phyloP scores from a whole-genome alignment of 2,888 invertebrate genomes.

The Lasioglossum leucozonium region DNA sequence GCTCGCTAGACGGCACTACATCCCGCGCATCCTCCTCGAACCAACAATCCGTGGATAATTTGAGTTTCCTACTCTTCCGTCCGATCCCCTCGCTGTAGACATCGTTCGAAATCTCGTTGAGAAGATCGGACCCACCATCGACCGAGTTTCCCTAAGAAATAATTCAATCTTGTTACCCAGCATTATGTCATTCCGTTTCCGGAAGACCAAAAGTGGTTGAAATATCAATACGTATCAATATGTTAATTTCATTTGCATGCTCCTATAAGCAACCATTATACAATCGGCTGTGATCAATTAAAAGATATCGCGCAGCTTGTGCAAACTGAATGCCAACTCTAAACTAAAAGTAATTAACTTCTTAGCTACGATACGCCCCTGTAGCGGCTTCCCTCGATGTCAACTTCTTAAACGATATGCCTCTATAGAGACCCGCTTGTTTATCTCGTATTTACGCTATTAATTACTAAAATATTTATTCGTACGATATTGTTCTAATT shows the following conservation, averaged over 20 bases:
- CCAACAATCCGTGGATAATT: neutral
- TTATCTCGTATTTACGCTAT: neutral
- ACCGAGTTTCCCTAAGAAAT: neutral
- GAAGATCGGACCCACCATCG: no score
- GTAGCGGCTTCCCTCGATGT: neutral
- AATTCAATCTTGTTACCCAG: neutral
- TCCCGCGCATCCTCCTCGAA: neutral
- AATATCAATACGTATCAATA: neutral
- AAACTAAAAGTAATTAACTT: neutral
- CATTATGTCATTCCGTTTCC: neutral
- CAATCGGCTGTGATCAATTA: neutral
- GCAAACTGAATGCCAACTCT: neutral
- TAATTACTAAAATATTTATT: neutral
- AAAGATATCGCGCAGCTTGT: neutral
- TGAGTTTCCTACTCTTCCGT: neutral
- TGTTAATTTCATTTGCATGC: neutral
- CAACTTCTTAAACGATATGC: no score
- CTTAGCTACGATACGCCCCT: no score
- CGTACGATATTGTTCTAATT: no score
- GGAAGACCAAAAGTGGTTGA: neutral
- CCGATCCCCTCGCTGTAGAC: neutral
- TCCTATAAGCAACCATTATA: no score
- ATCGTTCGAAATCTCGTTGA: neutral
- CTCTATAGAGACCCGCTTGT: neutral
- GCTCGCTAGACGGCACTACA: neutral